phyloP scores from a whole-genome alignment of 2,888 invertebrate species.

The Hololepta plana region DNA sequence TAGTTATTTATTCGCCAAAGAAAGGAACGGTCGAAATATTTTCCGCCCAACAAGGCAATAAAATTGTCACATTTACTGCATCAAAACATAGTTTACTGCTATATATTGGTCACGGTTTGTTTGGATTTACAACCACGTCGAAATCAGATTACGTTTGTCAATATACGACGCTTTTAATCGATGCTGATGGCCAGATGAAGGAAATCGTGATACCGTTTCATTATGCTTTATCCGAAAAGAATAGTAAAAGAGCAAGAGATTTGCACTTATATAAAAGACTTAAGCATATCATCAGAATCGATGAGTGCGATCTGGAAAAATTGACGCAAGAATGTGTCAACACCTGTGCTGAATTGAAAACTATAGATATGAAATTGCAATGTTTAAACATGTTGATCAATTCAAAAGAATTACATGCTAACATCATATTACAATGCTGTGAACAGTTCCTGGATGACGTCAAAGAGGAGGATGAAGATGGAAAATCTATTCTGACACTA shows the following conservation, averaged over 20 bases:
- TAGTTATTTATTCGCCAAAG: slow-evolving; percentile 85
- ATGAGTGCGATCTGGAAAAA: slow-evolving; percentile 31
- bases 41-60: slow-evolving; percentile 73
- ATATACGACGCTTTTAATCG: slow-evolving; percentile 62
- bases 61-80: slow-evolving; percentile 81
- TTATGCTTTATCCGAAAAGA: slow-evolving; percentile 71
- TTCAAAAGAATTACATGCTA: slow-evolving; percentile 43
- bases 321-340: slow-evolving; percentile 33
- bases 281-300: slow-evolving; percentile 43
- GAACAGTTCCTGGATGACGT: slow-evolving; percentile 24
- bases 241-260: slow-evolving; percentile 73
- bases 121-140: slow-evolving; percentile 46
- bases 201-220: slow-evolving; percentile 81
- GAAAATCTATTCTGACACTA: slow-evolving; percentile 11
- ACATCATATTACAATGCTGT: slow-evolving; percentile 36
- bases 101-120: slow-evolving; percentile 63
- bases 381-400: slow-evolving; percentile 50
- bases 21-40: slow-evolving; percentile 88
- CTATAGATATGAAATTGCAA: slow-evolving; percentile 51
- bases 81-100: slow-evolving; percentile 66
- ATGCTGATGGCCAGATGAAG: slow-evolving; percentile 66
- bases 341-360: slow-evolving; percentile 45
- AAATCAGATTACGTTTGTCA: slow-evolving; percentile 37
- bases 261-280: slow-evolving; percentile 68
- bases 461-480: slow-evolving; percentile 4